phyloP scores from a whole-genome alignment of 92 coral and sea anemone species.

The Palythoa heliodiscus region DNA sequence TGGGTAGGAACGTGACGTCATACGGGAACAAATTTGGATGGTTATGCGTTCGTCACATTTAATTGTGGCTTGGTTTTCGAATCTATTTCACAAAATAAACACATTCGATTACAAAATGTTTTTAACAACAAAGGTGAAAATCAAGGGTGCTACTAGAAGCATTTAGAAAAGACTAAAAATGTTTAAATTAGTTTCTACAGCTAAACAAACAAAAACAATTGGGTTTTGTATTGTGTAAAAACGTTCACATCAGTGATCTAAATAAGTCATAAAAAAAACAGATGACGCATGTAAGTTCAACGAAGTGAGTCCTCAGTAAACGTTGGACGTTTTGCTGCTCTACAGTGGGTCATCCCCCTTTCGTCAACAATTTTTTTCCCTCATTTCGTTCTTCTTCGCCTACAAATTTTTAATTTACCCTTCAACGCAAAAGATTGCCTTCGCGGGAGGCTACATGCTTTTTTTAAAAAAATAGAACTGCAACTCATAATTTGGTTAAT shows the following conservation, averaged over 20 bases:
- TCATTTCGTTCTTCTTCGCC: too few species aligned
- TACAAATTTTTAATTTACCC: too few species aligned
- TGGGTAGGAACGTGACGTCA: conserved; percentile 37
- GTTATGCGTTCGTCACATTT: neutral
- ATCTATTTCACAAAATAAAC: neutral
- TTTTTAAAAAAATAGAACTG: too few species aligned
- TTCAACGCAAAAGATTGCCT: too few species aligned
- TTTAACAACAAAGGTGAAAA: neutral
- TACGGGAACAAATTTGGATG: neutral
- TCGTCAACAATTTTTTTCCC: neutral
- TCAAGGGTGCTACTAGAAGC: neutral
- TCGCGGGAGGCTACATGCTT: too few species aligned
- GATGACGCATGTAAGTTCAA: neutral
- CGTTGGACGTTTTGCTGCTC: neutral
- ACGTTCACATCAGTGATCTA: neutral
- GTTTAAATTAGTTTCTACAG: neutral
- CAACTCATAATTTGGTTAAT: too few species aligned
- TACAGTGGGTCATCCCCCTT: neutral
- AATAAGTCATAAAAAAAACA: neutral
- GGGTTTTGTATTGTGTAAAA: conserved; percentile 9
- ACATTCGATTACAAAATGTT: neutral
- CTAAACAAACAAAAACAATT: neutral
- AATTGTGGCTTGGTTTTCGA: neutral
- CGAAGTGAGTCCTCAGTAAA: neutral
- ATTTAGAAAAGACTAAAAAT: neutral